Conservation (phyloP, 2,797 vertebrate genomes). For the Silurus lanzhouensis region DNA sequence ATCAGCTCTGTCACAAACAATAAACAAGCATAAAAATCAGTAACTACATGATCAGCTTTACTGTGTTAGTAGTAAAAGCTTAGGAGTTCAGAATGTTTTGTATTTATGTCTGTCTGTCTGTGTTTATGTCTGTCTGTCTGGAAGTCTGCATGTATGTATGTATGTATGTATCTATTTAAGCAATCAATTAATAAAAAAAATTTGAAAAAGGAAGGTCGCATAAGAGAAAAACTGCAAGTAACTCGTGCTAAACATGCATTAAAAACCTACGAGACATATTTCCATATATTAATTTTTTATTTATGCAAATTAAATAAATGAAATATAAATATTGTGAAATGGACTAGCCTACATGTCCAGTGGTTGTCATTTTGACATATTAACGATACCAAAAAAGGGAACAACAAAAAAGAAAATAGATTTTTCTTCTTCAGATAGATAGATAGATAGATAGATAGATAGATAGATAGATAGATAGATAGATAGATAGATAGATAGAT, state of each 20-base stretch:
- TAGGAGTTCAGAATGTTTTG: not conserved
- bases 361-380: not conserved
- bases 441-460: not conserved
- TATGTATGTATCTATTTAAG: too few species aligned
- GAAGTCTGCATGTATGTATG: too few species aligned
- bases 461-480: not conserved
- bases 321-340: not conserved
- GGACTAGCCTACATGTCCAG: not conserved
- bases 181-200: too few species aligned
- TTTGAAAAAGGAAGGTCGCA: not conserved
- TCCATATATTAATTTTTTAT: not conserved
- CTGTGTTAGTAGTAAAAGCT: not conserved
- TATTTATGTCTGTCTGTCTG: not conserved
- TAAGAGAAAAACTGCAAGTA: not conserved
- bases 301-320: not conserved
- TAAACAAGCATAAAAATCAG: not conserved
- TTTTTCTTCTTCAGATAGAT: too few species aligned
- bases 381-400: not conserved
- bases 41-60: not conserved
- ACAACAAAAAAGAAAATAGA: not conserved
- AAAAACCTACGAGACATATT: not conserved
- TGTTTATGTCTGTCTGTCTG: not conserved
- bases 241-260: not conserved
- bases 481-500: constrained; percentile 1
- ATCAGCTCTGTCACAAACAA: not conserved